Evolutionary conservation across 2,113 vertebrate genomes (phyloP), one percentile per base, ranked within the genome.

Genomic region (Ctenodactylus gundi): DNA sequence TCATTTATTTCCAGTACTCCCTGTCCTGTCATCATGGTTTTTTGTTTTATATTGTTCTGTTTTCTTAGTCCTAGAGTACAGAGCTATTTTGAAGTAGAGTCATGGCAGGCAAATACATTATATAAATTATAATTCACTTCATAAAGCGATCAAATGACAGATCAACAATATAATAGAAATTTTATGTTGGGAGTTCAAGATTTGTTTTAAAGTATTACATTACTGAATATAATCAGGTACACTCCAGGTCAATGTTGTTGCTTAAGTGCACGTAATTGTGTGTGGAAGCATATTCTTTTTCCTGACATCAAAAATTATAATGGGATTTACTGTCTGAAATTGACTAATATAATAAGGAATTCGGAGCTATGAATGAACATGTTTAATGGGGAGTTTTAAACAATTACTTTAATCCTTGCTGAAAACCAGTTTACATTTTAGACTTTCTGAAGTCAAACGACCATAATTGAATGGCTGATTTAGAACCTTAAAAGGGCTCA

Each of bases 1-100:
- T 94, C 70, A 76, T 86, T 95, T 96, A 88, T 94, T 94, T 94
- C 53, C 11, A 93, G 39, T 83, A 85, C 41, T 94, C 20, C 15
- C 57, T 87, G 51, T 84, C 58, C 46, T 86, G 39, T 90, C 7
- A 3, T 78, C 85, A 92, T 60, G 57, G 29, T 17, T 23, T n/a
- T 87, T 4, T 68, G 3, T 91, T 95, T 89, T 78, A 65, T 70
- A 75, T 82, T 85, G 15, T 94, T 93, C 39, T 88, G 21, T 96
- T 94, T 92, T 92, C 72, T 93, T 96, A 70, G 34, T 70, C 11
- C 31, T 82, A 77, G 76, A 90, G 13, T 83, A 85, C 29, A 94
- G 10, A 85, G 80, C 29, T 87, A 4, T 76, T 90, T 11, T 90
- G 34, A 73, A 88, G 2, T 57, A 72, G 11, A 12, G 3, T 44